phyloP scores from a whole-genome alignment of 2,113 vertebrate species.

The Petrocephalus zakoni region DNA sequence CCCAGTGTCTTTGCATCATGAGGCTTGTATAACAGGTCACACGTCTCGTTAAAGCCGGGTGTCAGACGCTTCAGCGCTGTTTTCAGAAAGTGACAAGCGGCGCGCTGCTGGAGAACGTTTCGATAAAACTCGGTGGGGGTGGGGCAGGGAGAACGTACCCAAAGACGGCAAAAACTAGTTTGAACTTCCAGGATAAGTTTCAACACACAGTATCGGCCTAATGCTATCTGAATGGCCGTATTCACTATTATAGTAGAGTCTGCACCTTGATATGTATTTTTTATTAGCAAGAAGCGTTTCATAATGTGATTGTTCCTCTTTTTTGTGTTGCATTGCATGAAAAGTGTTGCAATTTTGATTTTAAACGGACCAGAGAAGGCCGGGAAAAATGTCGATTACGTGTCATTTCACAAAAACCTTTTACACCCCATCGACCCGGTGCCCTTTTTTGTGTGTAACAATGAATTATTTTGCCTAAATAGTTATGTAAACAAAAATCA shows the following conservation, averaged over 20 bases:
- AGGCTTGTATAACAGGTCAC: slow-evolving; percentile 36
- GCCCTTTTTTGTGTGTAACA: background rate
- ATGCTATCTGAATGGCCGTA: background rate
- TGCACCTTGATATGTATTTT: background rate
- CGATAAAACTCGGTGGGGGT: background rate
- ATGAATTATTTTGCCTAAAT: background rate
- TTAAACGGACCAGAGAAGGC: background rate
- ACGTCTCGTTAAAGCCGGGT: slow-evolving; percentile 31
- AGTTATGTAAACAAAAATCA: background rate
- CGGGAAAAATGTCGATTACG: background rate
- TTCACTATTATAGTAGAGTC: background rate
- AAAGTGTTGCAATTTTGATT: background rate
- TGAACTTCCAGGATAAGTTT: background rate
- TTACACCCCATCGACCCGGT: background rate
- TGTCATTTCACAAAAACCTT: background rate
- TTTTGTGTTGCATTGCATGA: slow-evolving; percentile 1
- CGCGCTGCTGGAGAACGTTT: background rate
- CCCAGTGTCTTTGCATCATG: slow-evolving; percentile 33
- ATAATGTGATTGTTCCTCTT: background rate
- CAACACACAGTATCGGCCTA: background rate
- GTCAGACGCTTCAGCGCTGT: slow-evolving; percentile 15
- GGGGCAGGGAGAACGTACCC: background rate
- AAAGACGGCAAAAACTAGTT: background rate
- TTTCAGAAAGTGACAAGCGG: background rate
- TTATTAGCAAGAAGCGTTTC: background rate